These are phyloP conservation scores for Canis aureus DNA, from an alignment of 2,113 vertebrate genomes.

Conservation along the genomic window DNA sequence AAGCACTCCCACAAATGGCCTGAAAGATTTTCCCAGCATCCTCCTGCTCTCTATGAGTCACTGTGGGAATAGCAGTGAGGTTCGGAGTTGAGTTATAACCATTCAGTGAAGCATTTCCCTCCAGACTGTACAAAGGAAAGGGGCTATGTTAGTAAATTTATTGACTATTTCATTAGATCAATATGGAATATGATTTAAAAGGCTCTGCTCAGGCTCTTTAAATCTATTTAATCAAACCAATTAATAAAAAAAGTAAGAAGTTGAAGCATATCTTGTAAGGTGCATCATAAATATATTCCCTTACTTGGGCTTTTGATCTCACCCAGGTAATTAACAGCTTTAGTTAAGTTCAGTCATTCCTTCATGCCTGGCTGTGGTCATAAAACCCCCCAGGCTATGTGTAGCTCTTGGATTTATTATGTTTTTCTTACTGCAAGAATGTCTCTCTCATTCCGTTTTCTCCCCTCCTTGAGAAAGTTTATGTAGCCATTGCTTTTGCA, in stretches of 20 bases:
- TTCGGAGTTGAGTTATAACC: conserved; percentile 88
- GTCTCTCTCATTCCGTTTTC: conserved; percentile 80
- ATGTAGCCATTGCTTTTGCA: conserved; percentile 74
- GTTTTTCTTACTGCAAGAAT: conserved; percentile 87
- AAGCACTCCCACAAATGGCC: conserved; percentile 72
- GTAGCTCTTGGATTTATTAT: conserved; percentile 90
- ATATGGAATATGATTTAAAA: conserved; percentile 91
- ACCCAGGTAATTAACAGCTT: conserved; percentile 92
- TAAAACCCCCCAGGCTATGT: conserved; percentile 86
- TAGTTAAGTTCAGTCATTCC: conserved; percentile 90
- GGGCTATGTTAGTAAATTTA: conserved; percentile 91
- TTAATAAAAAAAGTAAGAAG: conserved; percentile 91
- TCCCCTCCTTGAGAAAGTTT: conserved; percentile 80
- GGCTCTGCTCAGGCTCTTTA: conserved; percentile 89
- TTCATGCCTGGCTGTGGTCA: conserved; percentile 87
- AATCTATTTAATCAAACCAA: conserved; percentile 93
- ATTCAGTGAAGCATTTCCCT: conserved; percentile 89
- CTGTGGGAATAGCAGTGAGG: conserved; percentile 80
- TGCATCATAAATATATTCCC: conserved; percentile 90
- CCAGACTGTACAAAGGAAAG: conserved; percentile 89
- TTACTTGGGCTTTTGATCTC: conserved; percentile 90
- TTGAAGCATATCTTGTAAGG: conserved; percentile 90
- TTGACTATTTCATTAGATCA: conserved; percentile 93
- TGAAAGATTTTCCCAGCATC: conserved; percentile 81
- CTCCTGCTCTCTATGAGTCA: conserved; percentile 86